Evolutionary conservation across 2,113 vertebrate species (phyloP), one percentile per base, ranked within the genome.

Genomic region (Megaleporinus macrocephalus): DNA sequence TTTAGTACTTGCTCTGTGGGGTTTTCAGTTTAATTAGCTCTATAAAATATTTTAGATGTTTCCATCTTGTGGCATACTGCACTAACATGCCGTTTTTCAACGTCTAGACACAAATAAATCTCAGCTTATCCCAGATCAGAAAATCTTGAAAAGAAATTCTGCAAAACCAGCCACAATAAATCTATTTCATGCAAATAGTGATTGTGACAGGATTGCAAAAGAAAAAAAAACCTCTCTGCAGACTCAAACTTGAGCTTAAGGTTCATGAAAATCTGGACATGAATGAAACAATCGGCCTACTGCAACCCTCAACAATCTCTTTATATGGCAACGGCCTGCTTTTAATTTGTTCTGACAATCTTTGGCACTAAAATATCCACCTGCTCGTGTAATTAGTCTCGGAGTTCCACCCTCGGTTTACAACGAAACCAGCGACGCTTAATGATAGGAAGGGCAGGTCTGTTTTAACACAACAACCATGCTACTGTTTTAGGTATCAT

Each of bases 31-130:
- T 63, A 91, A 85, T 83, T 82, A 79, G 18, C 73, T 85, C 89
- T 78, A 80, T 90, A 87, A 91, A 92, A 90, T 78, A 80, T 49
- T 69, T 81, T 85, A 70, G 75, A 90, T 89, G 84, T 76, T 86
- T 91, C 90, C 90, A 61, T 74, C 84, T 90, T 90, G 88, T 89
- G 90, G 85, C 81, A 44, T 44, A 82, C 70, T 79, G 49, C 71
- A 77, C 79, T 71, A 86, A 69, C 30, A 27, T 49, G 51, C 20
- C 12, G 9, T 61, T 70, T n/a, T 70, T 13, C 29, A 72, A 22
- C 15, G 53, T 62, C 61, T 66, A 73, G 26, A 80, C 63, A 63
- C 66, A 85, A 57, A 84, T 61, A 30, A 57, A 75, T 66, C 47
- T 70, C 53, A 79, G 41, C 78, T 69, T 16, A 1, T 69, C 15